Evolutionary conservation across 1,140 invertebrate species (phyloP).

Genomic region (Pachyrhynchus sulphureomaculatus): DNA sequence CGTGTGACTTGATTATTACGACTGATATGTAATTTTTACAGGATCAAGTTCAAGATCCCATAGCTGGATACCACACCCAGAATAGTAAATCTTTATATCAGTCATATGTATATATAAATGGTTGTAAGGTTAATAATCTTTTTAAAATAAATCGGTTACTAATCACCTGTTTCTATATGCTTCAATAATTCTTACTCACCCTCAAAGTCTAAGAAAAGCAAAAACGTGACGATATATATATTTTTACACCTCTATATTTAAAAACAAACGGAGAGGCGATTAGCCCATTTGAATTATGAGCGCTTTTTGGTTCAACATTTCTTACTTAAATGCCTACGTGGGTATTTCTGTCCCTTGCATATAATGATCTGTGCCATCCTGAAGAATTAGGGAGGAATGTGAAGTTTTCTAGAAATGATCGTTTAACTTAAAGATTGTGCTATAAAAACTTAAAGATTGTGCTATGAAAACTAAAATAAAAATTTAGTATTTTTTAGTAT

Average conservation of each 20-base stretch:
- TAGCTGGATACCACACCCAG: too few species aligned
- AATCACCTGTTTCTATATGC: too few species aligned
- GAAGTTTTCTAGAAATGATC: not conserved
- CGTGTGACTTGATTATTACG: too few species aligned
- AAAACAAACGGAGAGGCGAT: slow-evolving; percentile 1
- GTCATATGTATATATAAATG: too few species aligned
- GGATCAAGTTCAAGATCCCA: too few species aligned
- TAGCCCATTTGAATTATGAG: slow-evolving; percentile 6
- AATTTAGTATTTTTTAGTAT: too few species aligned
- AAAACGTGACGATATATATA: slow-evolving; percentile 4
- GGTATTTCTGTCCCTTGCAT: not conserved
- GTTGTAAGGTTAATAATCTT: too few species aligned
- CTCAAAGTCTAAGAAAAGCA: not conserved
- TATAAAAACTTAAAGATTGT: not conserved
- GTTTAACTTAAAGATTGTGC: not conserved
- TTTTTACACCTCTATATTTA: slow-evolving; percentile 11
- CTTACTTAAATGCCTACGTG: not conserved
- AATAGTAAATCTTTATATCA: too few species aligned
- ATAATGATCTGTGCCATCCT: not conserved
- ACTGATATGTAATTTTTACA: too few species aligned
- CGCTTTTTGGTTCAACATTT: not conserved
- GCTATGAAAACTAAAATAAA: too few species aligned
- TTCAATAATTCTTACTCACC: too few species aligned
- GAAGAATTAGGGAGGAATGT: not conserved
- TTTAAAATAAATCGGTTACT: too few species aligned